Evolutionary conservation across 2,888 invertebrate species (phyloP), one percentile per base, ranked within the genome.

Genomic region (Gymnoscelis rufifasciata): DNA sequence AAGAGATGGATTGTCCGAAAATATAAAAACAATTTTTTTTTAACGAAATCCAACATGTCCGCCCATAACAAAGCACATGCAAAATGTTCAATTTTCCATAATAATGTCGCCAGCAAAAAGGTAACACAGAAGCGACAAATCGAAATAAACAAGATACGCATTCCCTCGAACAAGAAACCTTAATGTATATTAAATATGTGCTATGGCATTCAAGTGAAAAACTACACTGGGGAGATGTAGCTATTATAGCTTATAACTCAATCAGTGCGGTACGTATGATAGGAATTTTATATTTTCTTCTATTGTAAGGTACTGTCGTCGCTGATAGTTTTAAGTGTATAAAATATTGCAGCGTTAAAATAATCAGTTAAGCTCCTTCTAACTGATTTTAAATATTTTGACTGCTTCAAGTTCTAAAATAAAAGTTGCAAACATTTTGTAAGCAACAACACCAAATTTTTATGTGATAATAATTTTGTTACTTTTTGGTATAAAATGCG

Each of bases 201-300:
- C 65, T 60, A 70, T 72, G 76, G 78, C 68, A 81, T 78, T 76
- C 78, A 78, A 75, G 78, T 78, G 81, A 83, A 82, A 82, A 84
- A 84, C 79, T 68, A 63, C n/a, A n/a, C n/a, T 65, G 76, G 83
- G 68, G 72, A 76, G 77, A 76, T 77, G 74, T 78, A 68, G 80
- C 80, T 79, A 83, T 84, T 83, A 82, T 82, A 81, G 79, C 78
- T 84, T 83, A 87, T 87, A 86, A 87, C 86, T 86, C 86, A 86
- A 87, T 86, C 84, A 84, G 74, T 42, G 70, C 56, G 64, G n/a
- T n/a, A 55, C 64, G 68, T 69, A 60, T 68, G 76, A 72, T 74
- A 74, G 82, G 82, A 81, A 87, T 86, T 83, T 80, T 76, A 78
- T 75, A 82, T 76, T 83, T 83, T 83, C 80, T 73, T 77, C 73